Evolutionary conservation across 2,888 invertebrate species (phyloP), one percentile per base, ranked within the genome.

Genomic region (Trichacis sp.): DNA sequence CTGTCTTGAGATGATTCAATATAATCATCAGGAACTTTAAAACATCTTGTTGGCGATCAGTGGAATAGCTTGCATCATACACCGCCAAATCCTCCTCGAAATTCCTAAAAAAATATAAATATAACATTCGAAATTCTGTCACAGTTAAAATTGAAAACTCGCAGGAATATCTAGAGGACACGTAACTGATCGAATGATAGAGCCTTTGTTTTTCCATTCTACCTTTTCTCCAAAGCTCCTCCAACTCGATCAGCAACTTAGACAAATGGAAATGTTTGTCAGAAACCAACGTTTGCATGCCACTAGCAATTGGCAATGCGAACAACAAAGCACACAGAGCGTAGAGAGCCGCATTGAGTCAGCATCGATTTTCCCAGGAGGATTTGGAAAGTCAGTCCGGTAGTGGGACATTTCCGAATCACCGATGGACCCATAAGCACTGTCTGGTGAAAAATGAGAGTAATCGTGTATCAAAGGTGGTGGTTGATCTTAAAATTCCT

Each of bases 331-430:
- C 74, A 65, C 81, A 79, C 3, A 82, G 63, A 1, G 75, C 73
- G 50, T 82, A 80, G 14, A 82, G 60, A 1, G 78, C 78, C 0
- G 80, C 78, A 56, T 82, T 82, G 0, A 77, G 64, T 80, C 81
- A 82, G 54, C 81, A 82, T 15, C 78, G 73, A 67, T 82, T 82
- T 69, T 78, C 79, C 79, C 78, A 17, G 78, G 77, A 45, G 80
- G 81, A 71, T 82, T 82, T 15, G 79, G 80, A 56, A 82, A 81
- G 4, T 80, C 80, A 29, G 73, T 70, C 68, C 75, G 62, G 45
- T 73, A 78, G 52, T 75, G 71, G 1, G 78, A 75, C 36, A 63
- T 64, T 1, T 75, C 69, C 1, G 60, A 61, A 20, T 67, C 67
- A 0, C 63, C 63, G 49, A 63, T 60, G 2, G 67, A 60, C 0